Evolutionary conservation across 2,113 vertebrate genomes (phyloP), one percentile per base, ranked within the genome.

Genomic region (Rutilus rutilus): DNA sequence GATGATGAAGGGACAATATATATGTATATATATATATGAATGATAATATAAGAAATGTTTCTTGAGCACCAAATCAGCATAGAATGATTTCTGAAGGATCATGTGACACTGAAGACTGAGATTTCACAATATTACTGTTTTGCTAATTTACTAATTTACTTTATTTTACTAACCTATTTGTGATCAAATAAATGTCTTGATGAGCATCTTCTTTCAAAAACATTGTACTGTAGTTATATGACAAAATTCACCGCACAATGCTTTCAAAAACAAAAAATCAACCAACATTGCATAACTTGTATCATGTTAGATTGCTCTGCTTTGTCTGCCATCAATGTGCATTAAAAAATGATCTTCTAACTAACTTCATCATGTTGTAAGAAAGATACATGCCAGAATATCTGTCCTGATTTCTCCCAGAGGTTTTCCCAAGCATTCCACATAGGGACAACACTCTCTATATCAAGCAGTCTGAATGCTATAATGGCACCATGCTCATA

Each of bases 391-490:
- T 71, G 6, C 67, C 17, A 25, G 5, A 73, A 45, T 45, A 45
- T 45, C 69, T 36, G 7, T n/a, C 69, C 10, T 39, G 36, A 42
- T 74, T 74, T 74, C 42, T 47, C 23, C 42, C 2, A 45, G 11
- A 74, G 71, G n/a, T 59, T 78, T 78, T 78, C 30, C 76, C 76
- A 39, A 59, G 30, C 76, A 39, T 59, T 78, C 76, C 30, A 57
- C 2, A 12, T 21, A 19, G 19, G 10, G 27, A 59, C 30, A 59
- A 33, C 27, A 77, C 25, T 33, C 47, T 52, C 25, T 76, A 19
- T 5, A 54, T 76, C 74, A 76, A 76, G n/a, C 15, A 50, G 45
- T 52, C 0, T 57, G 27, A 33, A 36, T 36, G 30, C 33, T 36
- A 14, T 4, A 42, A 23, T 25, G 54, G 14, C 39, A 42, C 33